Conservation (phyloP, 2,888 invertebrate species). For the Notodonta dromedarius region DNA sequence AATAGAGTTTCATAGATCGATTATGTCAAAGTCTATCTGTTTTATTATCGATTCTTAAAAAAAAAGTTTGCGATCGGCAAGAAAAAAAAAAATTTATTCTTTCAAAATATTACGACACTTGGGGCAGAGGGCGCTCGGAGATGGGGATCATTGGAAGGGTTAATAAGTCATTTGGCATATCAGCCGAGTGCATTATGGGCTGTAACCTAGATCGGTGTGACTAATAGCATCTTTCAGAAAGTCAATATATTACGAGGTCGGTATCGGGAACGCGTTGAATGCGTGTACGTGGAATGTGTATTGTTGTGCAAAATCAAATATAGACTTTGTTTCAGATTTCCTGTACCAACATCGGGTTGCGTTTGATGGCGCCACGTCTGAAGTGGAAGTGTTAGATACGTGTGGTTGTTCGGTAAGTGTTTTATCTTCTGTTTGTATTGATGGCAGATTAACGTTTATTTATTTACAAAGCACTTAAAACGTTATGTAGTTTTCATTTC, state of each 20-base stretch:
- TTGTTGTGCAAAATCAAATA: constrained; percentile 33
- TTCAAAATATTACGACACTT: too few relatives aligned
- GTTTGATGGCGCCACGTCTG: constrained; percentile 90
- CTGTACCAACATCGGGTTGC: constrained; percentile 90
- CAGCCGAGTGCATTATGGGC: constrained; percentile 43
- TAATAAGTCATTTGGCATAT: constrained; percentile 48
- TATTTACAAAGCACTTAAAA: constrained; percentile 1
- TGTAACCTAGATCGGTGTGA: constrained; percentile 63
- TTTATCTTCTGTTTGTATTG: constrained; percentile 16
- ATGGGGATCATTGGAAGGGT: too few relatives aligned
- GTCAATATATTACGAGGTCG: constrained; percentile 44
- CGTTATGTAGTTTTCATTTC: neutral
- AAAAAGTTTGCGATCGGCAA: too few relatives aligned
- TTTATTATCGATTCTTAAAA: too few relatives aligned
- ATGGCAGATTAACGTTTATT: neutral
- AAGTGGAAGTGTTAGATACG: constrained; percentile 91
- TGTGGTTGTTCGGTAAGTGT: constrained; percentile 90
- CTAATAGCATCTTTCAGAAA: constrained; percentile 59
- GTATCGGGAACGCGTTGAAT: constrained; percentile 34
- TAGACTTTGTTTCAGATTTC: constrained; percentile 85
- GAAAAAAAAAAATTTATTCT: too few relatives aligned
- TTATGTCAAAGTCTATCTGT: too few relatives aligned
- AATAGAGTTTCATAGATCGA: too few relatives aligned
- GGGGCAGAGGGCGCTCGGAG: too few relatives aligned
- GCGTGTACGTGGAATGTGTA: constrained; percentile 23